phyloP scores from a whole-genome alignment of 2,888 invertebrate genomes.

The Heliconius ethilla region DNA sequence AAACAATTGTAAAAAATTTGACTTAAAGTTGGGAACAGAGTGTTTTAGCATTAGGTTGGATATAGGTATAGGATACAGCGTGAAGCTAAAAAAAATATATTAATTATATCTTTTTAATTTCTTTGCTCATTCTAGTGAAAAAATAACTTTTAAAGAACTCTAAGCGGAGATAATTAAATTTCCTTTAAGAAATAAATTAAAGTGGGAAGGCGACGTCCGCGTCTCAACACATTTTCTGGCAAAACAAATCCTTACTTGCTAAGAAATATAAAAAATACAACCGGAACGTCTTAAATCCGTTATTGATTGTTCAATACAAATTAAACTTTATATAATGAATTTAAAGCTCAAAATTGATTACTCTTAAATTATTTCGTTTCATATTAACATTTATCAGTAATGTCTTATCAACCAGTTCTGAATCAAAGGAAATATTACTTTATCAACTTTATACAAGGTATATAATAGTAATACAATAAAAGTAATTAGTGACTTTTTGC shows the following conservation, averaged over 20 bases:
- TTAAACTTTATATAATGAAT: constrained; percentile 42
- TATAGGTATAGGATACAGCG: too few relatives aligned
- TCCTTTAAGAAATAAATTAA: constrained; percentile 45
- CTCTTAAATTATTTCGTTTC: constrained; percentile 29
- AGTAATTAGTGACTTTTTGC: constrained; percentile 25
- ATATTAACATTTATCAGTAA: constrained; percentile 15
- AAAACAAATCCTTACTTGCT: constrained; percentile 69
- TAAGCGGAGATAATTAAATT: constrained; percentile 40
- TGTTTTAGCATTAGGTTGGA: too few relatives aligned
- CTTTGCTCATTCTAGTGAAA: not conserved
- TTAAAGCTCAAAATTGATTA: constrained; percentile 50
- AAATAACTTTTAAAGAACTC: not conserved
- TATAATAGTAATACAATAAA: not conserved
- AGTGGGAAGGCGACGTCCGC: constrained; percentile 52
- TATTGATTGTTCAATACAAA: constrained; percentile 45
- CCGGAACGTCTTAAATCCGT: constrained; percentile 61
- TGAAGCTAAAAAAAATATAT: too few relatives aligned
- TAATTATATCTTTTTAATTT: not conserved
- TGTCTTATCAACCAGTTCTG: constrained; percentile 5
- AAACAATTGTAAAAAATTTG: too few relatives aligned
- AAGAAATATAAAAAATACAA: constrained; percentile 72
- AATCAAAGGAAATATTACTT: not conserved
- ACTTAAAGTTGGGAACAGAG: too few relatives aligned
- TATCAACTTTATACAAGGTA: rapidly evolving
- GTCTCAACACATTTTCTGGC: constrained; percentile 62